A percentile compares a stretch with the other conserved stretches of the same genome.
phyloP scores from a whole-genome alignment of 2,113 vertebrate genomes.

The Dinomys branickii region DNA sequence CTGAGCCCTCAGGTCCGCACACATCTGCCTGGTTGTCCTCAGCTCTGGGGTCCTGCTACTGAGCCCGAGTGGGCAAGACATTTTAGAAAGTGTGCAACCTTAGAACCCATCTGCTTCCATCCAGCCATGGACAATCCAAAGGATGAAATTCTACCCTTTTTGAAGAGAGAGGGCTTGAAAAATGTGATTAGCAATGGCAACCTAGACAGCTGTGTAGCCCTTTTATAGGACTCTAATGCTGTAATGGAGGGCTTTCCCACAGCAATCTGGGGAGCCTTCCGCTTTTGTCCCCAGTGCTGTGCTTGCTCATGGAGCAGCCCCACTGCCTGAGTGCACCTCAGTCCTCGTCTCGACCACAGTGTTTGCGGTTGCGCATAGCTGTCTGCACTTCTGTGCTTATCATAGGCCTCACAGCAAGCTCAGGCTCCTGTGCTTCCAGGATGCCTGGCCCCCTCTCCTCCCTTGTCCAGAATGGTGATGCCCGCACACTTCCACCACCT shows the following conservation, averaged over 20 bases:
- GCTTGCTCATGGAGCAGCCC: not conserved
- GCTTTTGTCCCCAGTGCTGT: not conserved
- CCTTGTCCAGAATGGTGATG: not conserved
- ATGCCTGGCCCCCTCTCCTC: not conserved
- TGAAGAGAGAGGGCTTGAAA: not conserved
- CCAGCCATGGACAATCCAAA: not conserved
- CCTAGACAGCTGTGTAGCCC: not conserved
- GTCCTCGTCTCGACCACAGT: not conserved
- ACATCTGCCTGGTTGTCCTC: not conserved
- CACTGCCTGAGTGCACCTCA: not conserved
- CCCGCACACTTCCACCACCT: not conserved
- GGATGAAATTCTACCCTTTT: conserved; percentile 47
- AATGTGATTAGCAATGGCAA: not conserved
- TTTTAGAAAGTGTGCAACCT: conserved; percentile 2
- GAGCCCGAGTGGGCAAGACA: not conserved
- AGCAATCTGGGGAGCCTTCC: not conserved
- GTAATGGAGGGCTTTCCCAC: not conserved
- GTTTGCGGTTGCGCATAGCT: not conserved
- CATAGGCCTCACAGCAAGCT: not conserved
- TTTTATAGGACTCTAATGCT: not conserved
- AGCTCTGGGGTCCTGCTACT: not conserved
- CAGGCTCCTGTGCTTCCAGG: not conserved
- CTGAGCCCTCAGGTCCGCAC: not conserved
- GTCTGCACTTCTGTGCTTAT: not conserved
- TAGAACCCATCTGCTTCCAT: conserved; percentile 47